Base-by-base conservation (phyloP, 64 coral and sea anemone genomes). In the Pocillopora verrucosa region DNA sequence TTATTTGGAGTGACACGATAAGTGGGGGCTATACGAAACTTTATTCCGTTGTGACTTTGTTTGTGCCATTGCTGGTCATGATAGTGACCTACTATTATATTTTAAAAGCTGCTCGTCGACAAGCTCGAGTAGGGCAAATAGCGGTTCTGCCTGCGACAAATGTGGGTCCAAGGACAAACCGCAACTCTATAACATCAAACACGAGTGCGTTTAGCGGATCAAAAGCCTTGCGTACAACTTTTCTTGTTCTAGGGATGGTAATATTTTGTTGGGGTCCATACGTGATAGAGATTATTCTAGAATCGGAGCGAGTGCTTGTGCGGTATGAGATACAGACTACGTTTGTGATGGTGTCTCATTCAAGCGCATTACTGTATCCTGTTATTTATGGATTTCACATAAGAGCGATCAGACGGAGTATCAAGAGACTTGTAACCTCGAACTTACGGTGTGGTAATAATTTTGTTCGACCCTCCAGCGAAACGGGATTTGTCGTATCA, bases 371-470 rank as follows among this genome's bases (percentile, higher is more conserved):
- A 25, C 56, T 92, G 13, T 95, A 93, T 89, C 97, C 97, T 38
- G 62, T 99, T 37, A 95, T 99, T 59, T 99, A 99, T 59, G 97
- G 94, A 9, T 92, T 95, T 91, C 88, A 94, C 65, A 80, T 99
- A 30, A 87, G 89, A 89, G 80, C 59, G n/a, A 95, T 95, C 56
- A 85, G 97, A 61, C 89, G 79, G 20, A 91, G 88, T 13, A 90
- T 93, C 13, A 76, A 76, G 62, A 69, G 87, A 9, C 65, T 91
- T 17, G 10, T 99, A 17, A 58, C 25, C 10, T 88, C 88, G 2
- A 0, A 78, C 15, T 75, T 90, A 36, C 85, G 80, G 63, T 82
- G 72, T 57, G 80, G 89, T 10, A 58, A 90, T 10, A 93, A 95
- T 57, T 36, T 26, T 3, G 88, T 95, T 56, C 91, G 93, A 19